phyloP scores from a whole-genome alignment of 2,888 invertebrate genomes.

The Pelosia muscerda region DNA sequence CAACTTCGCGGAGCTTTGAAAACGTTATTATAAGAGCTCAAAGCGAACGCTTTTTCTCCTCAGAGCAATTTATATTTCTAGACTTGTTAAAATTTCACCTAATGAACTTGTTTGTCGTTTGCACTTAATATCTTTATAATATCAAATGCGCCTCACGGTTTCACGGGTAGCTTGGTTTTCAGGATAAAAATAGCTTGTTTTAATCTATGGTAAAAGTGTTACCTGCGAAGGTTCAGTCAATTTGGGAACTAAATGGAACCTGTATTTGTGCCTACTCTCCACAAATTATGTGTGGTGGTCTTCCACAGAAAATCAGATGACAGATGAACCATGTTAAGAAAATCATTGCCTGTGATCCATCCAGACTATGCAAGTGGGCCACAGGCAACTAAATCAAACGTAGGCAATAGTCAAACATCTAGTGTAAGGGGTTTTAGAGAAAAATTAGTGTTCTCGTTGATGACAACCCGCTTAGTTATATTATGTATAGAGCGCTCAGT shows the following conservation, averaged over 20 bases:
- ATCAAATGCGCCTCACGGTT: background rate
- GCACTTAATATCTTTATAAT: background rate
- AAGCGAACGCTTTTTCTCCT: background rate
- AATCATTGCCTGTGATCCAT: no score
- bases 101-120: background rate
- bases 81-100: conserved; percentile 1
- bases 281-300: no score
- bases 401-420: background rate
- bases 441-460: conserved; percentile 1
- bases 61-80: conserved; percentile 1
- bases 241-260: no score
- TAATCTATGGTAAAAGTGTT: no score
- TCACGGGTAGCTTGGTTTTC: no score
- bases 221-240: no score
- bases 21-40: background rate
- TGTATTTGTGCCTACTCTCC: no score
- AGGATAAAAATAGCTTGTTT: no score
- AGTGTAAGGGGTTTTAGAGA: background rate
- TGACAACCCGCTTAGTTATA: background rate
- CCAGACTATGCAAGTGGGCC: no score
- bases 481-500: conserved; percentile 1
- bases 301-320: no score
- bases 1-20: background rate
- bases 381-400: no score
- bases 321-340: no score